Evolutionary conservation across 1,140 invertebrate genomes (phyloP).

Genomic region (Vollenhovia emeryi): DNA sequence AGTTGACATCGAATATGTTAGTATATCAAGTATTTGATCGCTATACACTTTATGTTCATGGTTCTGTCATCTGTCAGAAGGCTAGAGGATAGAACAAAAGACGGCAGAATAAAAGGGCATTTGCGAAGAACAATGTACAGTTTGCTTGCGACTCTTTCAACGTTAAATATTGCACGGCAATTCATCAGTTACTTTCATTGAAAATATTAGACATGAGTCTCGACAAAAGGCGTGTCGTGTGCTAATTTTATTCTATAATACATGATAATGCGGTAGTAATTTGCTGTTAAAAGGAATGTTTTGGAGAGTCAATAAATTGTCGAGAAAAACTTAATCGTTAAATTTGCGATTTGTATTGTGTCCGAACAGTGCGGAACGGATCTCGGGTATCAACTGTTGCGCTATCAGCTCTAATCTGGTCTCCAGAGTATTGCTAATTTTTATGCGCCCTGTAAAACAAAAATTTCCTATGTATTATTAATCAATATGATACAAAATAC

Average conservation of each 20-base stretch:
- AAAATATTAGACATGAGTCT: constrained; percentile 47
- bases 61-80: not conserved
- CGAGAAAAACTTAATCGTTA: constrained; percentile 91
- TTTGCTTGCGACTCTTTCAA: constrained; percentile 21
- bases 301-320: constrained; percentile 58
- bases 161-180: constrained; percentile 41
- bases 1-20: not conserved
- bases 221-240: constrained; percentile 20
- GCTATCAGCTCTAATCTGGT: constrained; percentile 97
- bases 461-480: not conserved
- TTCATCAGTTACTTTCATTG: constrained; percentile 41
- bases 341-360: constrained; percentile 98
- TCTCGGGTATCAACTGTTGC: constrained; percentile 96
- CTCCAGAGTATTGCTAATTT: constrained; percentile 97
- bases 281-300: constrained; percentile 76
- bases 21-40: constrained; percentile 9
- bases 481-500: not conserved
- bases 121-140: constrained; percentile 8
- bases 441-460: constrained; percentile 86
- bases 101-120: not conserved
- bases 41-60: constrained; percentile 10
- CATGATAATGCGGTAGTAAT: constrained; percentile 47
- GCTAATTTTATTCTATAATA: constrained; percentile 64
- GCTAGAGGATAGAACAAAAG: not conserved
- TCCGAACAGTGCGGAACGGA: constrained; percentile 97